Base-by-base conservation (phyloP, 2,113 vertebrate species). In the Telmatochromis sp. region DNA sequence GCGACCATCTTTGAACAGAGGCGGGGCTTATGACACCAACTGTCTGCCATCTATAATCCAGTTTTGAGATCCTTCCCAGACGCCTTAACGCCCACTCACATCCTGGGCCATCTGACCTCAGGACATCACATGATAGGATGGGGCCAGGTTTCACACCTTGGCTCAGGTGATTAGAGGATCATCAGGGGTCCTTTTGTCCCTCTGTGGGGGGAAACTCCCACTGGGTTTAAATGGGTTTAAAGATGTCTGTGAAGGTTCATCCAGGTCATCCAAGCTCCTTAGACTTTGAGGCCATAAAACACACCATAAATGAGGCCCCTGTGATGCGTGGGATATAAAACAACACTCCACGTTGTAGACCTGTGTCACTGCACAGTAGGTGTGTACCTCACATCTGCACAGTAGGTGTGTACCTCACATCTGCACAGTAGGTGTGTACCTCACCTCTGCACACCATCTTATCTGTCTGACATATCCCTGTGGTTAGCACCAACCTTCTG, bases 401-500 rank as follows among this genome's bases (percentile, higher is more conserved):
- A 37, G 55, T 7, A 37, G 28, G 40, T 75, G 15, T 42, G n/a
- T n/a, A n/a, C n/a, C n/a, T n/a, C n/a, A n/a, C n/a, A n/a, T n/a
- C n/a, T 58, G 19, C 10, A 19, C 58, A 17, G 55, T 7, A 37
- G 28, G 40, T 75, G 15, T 42, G 65, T 23, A 31, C 23, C 26
- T 58, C 19, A 40, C 9, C 7, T 17, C 21, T 70, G 7, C n/a
- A 40, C n/a, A 42, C 65, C 40, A 21, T 45, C 7, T 10, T 6
- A 15, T 31, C 40, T 31, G 78, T 80, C 14, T 51, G 55, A 19
- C 6, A 6, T 7, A 10, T 75, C 3, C 7, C 17, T 9, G n/a
- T 33, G 26, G 12, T 0, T n/a, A 70, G 15, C 23, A 86, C 86
- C 11, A 93, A 99, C 98, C 98, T 98, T 94, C 96, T 98, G 94